phyloP scores from a whole-genome alignment of 2,113 vertebrate genomes.

The Mustelus asterias region DNA sequence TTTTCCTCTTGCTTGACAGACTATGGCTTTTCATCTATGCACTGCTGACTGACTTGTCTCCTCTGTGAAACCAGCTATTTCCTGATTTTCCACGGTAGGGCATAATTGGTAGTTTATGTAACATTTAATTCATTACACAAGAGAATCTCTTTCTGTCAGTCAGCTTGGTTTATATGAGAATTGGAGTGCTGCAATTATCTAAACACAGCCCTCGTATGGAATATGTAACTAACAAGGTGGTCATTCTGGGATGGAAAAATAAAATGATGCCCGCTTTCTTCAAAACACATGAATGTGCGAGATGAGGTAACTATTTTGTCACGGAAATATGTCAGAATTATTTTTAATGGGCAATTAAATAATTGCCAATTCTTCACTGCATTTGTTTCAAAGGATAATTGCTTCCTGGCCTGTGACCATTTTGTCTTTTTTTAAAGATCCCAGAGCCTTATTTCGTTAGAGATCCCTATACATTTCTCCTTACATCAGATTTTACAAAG shows the following conservation, averaged over 20 bases:
- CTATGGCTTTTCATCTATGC: constrained; percentile 30
- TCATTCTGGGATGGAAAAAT: not conserved
- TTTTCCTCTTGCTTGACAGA: constrained; percentile 28
- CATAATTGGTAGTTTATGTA: constrained; percentile 35
- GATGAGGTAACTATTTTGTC: constrained; percentile 4
- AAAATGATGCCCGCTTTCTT: not conserved
- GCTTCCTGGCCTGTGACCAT: constrained; percentile 38
- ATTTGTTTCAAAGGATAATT: not conserved
- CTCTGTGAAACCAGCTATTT: constrained; percentile 27
- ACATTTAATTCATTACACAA: constrained; percentile 35
- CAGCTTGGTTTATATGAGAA: not conserved
- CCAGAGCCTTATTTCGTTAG: constrained; percentile 72
- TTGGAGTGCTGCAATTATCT: not conserved
- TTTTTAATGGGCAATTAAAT: constrained; percentile 21
- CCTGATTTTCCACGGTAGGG: constrained; percentile 14
- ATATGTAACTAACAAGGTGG: not conserved
- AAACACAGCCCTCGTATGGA: not conserved
- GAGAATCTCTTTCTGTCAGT: not conserved
- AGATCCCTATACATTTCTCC: constrained; percentile 65
- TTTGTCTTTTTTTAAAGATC: constrained; percentile 55
- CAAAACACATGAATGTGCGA: not conserved
- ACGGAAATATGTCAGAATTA: not conserved
- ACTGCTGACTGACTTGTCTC: constrained; percentile 26
- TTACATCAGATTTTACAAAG: constrained; percentile 64
- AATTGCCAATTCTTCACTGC: not conserved